These are phyloP conservation scores for Xylocampa areola DNA, from an alignment of 2,888 invertebrate species.

Conservation along the genomic window DNA sequence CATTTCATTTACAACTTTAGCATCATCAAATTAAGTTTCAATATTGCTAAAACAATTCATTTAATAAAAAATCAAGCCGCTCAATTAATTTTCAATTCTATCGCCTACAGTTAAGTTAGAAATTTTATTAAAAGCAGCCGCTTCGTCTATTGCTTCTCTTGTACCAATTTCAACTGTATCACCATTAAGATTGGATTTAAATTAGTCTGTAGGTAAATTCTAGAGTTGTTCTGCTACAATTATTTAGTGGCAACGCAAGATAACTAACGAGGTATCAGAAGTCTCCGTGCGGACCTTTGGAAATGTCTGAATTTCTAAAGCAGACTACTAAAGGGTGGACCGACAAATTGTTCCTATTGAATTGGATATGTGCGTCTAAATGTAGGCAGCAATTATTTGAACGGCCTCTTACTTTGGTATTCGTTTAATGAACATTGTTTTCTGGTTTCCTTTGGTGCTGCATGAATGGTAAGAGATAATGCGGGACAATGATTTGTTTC, in stretches of 20 bases:
- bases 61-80: constrained; percentile 58
- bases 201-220: constrained; percentile 37
- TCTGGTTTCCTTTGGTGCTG: constrained; percentile 68
- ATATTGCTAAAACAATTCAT: constrained; percentile 42
- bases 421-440: constrained; percentile 88
- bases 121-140: constrained; percentile 63
- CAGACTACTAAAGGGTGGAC: constrained; percentile 77
- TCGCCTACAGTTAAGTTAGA: constrained; percentile 70
- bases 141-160: constrained; percentile 7
- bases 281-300: constrained; percentile 79
- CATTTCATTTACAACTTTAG: constrained; percentile 59
- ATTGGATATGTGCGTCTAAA: constrained; percentile 74
- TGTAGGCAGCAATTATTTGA: constrained; percentile 77
- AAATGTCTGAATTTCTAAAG: constrained; percentile 80
- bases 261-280: constrained; percentile 87
- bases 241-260: constrained; percentile 82
- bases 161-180: constrained; percentile 57
- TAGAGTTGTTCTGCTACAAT: constrained; percentile 79
- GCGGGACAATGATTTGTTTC: constrained; percentile 76
- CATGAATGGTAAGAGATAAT: constrained; percentile 79
- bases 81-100: constrained; percentile 72
- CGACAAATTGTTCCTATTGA: constrained; percentile 87
- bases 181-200: constrained; percentile 42
- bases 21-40: constrained; percentile 50
- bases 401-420: constrained; percentile 81